Conservation (phyloP, 2,113 vertebrate species). For the Oenanthe oenanthe region DNA sequence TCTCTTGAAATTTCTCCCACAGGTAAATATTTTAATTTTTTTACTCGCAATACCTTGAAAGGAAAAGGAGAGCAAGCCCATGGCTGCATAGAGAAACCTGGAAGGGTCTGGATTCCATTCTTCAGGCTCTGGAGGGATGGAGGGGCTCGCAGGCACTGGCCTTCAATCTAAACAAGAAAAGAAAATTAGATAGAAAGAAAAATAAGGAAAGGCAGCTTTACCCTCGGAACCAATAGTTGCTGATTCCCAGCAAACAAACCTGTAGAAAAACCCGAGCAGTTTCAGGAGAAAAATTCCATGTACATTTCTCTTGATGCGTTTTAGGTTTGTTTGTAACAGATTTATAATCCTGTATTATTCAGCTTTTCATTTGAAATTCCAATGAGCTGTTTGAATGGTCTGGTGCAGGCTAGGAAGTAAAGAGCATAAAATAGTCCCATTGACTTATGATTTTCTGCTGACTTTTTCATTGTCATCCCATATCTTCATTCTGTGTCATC, state of each 20-base stretch:
- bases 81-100: background rate
- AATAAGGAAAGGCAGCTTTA: background rate
- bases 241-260: conserved; percentile 48
- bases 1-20: background rate
- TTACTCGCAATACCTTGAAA: background rate
- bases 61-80: background rate
- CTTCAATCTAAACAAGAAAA: background rate
- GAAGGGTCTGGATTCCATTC: background rate
- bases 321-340: conserved; percentile 75
- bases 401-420: conserved; percentile 58
- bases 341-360: conserved; percentile 74
- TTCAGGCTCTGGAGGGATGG: background rate
- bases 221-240: conserved; percentile 37
- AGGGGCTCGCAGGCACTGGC: background rate
- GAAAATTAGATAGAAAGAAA: background rate
- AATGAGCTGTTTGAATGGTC: conserved; percentile 71
- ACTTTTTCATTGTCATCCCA: conserved; percentile 52
- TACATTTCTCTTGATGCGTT: conserved; percentile 69
- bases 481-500: conserved; percentile 34
- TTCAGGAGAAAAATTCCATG: conserved; percentile 67
- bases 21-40: conserved; percentile 1
- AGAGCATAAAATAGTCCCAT: conserved; percentile 65
- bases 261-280: conserved; percentile 11
- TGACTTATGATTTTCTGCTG: conserved; percentile 64
- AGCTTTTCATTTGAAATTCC: conserved; percentile 80